These are phyloP conservation scores for Agrotis puta DNA, from an alignment of 2,888 invertebrate genomes.

Conservation along the genomic window DNA sequence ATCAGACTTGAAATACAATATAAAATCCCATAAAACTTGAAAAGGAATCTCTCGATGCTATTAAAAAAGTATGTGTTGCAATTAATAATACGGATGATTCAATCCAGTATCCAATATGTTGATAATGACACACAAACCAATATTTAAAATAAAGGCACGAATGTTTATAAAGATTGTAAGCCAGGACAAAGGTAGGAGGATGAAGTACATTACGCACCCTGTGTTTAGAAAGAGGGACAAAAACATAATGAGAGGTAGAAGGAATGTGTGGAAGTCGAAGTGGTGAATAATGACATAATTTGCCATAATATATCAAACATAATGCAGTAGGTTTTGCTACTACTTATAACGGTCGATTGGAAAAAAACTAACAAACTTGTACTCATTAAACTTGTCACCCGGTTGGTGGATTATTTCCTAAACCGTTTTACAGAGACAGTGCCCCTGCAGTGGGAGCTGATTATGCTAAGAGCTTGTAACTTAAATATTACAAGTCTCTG, in stretches of 20 bases:
- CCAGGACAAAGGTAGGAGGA: neutral
- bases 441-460: neutral
- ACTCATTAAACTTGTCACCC: too few relatives aligned
- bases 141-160: constrained; percentile 27
- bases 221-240: neutral
- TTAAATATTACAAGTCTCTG: too few relatives aligned
- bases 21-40: constrained; percentile 8
- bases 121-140: constrained; percentile 14
- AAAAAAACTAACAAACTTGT: neutral
- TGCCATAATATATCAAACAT: constrained; percentile 10
- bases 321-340: constrained; percentile 3
- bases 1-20: neutral
- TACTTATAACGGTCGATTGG: neutral
- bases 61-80: constrained; percentile 34
- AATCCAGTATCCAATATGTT: constrained; percentile 28
- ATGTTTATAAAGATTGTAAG: constrained; percentile 31
- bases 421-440: neutral
- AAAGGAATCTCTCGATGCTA: neutral
- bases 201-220: neutral
- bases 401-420: too few relatives aligned
- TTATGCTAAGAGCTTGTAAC: too few relatives aligned
- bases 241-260: constrained; percentile 4
- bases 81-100: constrained; percentile 50
- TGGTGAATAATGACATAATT: constrained; percentile 2
- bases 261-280: neutral